Base-by-base conservation (phyloP, 2,113 vertebrate species). In the Macquaria australasica region DNA sequence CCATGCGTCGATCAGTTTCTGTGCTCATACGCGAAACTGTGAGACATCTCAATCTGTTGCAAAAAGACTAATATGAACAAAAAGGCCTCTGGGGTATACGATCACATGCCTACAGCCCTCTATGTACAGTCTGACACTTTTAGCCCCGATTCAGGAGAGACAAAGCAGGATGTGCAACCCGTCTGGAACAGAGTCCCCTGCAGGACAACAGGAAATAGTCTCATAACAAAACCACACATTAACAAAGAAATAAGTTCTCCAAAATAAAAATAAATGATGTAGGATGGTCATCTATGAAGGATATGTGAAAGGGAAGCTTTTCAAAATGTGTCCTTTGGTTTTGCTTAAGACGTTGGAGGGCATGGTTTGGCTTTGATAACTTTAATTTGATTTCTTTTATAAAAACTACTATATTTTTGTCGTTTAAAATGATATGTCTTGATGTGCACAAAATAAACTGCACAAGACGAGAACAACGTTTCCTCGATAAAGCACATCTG, bases 11-110 rank as follows among this genome's bases (percentile, higher is more conserved):
- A 39, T 78, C 78, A 25, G 25, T 63, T 79, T 86, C 67, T 53
- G 71, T 25, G 21, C 64, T n/a, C 18, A 74, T 73, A 64, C 82
- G 81, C 34, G 5, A 41, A 84, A 82, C 37, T n/a, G 64, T 74
- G 51, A 87, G 62, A 85, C 91, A 68, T 86, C 75, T 76, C 84
- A 59, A 73, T 84, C 63, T 73, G 77, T 80, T 69, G 70, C 79
- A 79, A 74, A 56, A 63, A 75, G 50, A 90, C 69, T 48, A 74
- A 70, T 50, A 81, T 39, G 64, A 93, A 92, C 81, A 83, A 60
- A 94, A 94, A 94, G 88, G 89, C 87, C 92, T 91, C 93, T 91
- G 87, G 91, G 89, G 89, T 93, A 55, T 84, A 84, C 16, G 71
- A 84, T 89, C 87, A 89, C 90, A 92, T 89, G 90, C 83, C 88